Percentiles rank a stretch among this genome's conserved stretches.
phyloP scores from a whole-genome alignment of 23 tunicate genomes.

The Clavelina lepadiformis region DNA sequence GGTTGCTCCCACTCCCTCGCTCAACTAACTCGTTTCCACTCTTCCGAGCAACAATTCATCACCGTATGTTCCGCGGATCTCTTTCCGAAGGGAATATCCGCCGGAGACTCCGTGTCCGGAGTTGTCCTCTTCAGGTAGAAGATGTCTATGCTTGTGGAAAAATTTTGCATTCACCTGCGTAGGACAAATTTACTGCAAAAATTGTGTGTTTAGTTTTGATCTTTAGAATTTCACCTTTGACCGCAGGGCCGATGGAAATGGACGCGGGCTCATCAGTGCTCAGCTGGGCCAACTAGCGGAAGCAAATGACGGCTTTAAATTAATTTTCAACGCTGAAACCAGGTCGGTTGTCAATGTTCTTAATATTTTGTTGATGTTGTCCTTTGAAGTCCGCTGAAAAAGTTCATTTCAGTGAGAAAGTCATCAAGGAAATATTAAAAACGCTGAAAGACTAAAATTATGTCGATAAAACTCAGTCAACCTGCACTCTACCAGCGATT shows the following conservation, averaged over 20 bases:
- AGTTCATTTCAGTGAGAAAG: too few relatives aligned
- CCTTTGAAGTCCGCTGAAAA: too few relatives aligned
- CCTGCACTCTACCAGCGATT: too few relatives aligned
- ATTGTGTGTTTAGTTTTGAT: background rate
- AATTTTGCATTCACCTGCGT: too few relatives aligned
- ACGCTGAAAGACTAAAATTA: too few relatives aligned
- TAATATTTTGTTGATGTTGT: background rate
- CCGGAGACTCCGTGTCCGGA: conserved; percentile 49
- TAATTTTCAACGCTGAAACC: conserved; percentile 60
- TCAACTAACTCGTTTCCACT: conserved; percentile 47
- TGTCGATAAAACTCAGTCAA: too few relatives aligned
- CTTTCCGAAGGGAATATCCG: conserved; percentile 70
- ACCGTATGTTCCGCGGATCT: conserved; percentile 55
- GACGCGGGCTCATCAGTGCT: conserved; percentile 52
- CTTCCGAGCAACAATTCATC: conserved; percentile 47
- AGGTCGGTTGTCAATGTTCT: conserved; percentile 24
- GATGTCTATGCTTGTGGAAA: background rate
- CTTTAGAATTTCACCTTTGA: background rate
- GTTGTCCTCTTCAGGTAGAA: conserved; percentile 41
- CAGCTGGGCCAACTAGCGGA: conserved; percentile 81
- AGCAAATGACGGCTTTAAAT: conserved; percentile 48
- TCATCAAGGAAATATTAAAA: too few relatives aligned
- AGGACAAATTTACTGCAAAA: too few relatives aligned
- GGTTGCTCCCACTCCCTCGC: conserved; percentile 76
- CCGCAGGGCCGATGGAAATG: conserved; percentile 58